Conservation (phyloP, 2,113 vertebrate species). For the Gavia stellata region DNA sequence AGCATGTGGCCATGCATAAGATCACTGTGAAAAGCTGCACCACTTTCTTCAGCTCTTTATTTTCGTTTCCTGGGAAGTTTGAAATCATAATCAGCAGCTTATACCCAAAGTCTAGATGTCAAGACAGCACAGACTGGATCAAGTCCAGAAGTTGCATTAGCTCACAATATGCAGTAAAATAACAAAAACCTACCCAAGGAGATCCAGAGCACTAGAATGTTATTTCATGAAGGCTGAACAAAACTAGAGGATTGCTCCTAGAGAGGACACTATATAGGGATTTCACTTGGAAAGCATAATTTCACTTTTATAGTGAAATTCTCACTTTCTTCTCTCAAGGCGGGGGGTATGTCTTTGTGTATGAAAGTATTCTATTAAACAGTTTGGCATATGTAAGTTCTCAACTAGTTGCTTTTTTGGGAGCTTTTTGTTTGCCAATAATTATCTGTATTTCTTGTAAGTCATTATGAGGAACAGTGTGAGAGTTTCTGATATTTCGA, state of each 20-base stretch:
- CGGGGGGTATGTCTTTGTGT: background rate
- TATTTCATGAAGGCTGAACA: background rate
- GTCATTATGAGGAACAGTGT: background rate
- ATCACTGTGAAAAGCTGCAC: conserved; percentile 35
- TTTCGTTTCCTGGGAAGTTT: conserved; percentile 11
- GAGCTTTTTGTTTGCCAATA: background rate
- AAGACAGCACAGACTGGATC: conserved; percentile 27
- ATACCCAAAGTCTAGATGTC: background rate
- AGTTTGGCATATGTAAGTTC: background rate
- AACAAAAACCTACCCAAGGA: conserved; percentile 19
- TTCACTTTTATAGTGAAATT: conserved; percentile 35
- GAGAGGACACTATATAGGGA: background rate
- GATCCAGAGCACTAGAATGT: background rate
- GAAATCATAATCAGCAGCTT: conserved; percentile 28
- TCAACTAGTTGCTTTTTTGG: background rate
- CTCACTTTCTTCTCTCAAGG: background rate
- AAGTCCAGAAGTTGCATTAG: conserved; percentile 41
- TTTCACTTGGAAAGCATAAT: conserved; percentile 18
- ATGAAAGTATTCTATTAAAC: background rate
- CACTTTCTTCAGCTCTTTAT: conserved; percentile 23
- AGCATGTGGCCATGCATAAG: conserved; percentile 31
- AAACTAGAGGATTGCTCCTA: background rate
- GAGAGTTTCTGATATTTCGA: background rate
- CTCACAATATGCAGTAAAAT: background rate
- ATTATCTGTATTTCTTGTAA: conserved; percentile 31